Evolutionary conservation across 2,888 invertebrate genomes (phyloP).

Genomic region (Cryptocephalus primarius): DNA sequence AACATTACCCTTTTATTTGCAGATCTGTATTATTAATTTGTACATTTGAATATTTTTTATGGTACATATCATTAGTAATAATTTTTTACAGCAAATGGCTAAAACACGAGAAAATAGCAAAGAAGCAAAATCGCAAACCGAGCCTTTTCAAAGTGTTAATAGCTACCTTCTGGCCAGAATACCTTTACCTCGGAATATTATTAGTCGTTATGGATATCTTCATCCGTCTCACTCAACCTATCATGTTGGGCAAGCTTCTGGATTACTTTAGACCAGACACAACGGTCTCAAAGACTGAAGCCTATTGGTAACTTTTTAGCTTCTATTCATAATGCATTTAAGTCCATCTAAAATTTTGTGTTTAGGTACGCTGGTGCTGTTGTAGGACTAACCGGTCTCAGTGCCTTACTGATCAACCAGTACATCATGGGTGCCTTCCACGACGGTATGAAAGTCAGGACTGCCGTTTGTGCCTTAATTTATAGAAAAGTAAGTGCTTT

Average conservation of each 20-base stretch:
- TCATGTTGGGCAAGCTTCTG: conserved; percentile 53
- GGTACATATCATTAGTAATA: too few species aligned
- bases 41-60: too few species aligned
- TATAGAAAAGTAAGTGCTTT: conserved; percentile 66
- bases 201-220: conserved; percentile 49
- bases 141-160: conserved; percentile 54
- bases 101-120: conserved; percentile 48
- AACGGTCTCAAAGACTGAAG: conserved; percentile 43
- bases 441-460: conserved; percentile 70
- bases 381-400: conserved; percentile 43
- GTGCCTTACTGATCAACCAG: conserved; percentile 54
- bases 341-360: neutral
- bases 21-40: too few species aligned
- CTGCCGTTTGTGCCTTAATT: conserved; percentile 72
- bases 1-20: too few species aligned
- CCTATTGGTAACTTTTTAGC: conserved; percentile 37
- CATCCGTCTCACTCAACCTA: conserved; percentile 52
- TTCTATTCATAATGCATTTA: neutral
- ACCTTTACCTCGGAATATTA: conserved; percentile 49
- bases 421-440: conserved; percentile 57
- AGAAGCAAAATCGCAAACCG: conserved; percentile 46
- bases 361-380: conserved; percentile 44
- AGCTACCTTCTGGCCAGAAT: conserved; percentile 57
- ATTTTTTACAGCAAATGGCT: conserved; percentile 50
- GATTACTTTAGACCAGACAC: conserved; percentile 50